Evolutionary conservation across 2,113 vertebrate species (phyloP).

Genomic region (Coptodon bakossiorum): DNA sequence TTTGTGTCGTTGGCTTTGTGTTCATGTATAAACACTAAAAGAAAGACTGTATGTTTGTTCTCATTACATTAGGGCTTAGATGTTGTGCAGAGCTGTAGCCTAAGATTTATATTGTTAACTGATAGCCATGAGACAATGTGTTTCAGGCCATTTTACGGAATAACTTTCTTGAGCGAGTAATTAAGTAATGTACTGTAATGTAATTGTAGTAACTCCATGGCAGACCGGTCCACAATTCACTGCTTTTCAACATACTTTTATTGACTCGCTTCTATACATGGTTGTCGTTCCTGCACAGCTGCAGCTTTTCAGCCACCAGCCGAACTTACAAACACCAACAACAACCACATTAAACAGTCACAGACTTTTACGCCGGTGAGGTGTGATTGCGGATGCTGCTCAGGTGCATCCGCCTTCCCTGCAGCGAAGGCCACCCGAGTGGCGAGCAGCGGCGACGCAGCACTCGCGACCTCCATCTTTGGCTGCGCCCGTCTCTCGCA

Average conservation of each 20-base stretch:
- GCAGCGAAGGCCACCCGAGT: background rate
- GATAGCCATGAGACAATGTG: background rate
- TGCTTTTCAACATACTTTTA: background rate
- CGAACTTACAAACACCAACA: background rate
- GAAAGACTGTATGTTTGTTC: background rate
- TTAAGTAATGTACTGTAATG: background rate
- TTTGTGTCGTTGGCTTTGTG: background rate
- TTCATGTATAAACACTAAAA: background rate
- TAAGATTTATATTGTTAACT: background rate
- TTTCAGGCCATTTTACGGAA: background rate
- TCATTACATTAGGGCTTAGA: background rate
- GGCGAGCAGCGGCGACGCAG: background rate
- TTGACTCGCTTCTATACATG: background rate
- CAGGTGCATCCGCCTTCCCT: background rate
- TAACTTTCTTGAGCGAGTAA: background rate
- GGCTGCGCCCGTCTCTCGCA: accelerated
- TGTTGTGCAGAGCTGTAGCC: background rate
- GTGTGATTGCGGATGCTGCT: background rate
- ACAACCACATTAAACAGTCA: background rate
- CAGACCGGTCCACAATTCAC: background rate
- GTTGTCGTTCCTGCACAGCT: background rate
- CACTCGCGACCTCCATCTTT: accelerated
- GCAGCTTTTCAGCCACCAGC: background rate
- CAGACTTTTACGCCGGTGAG: background rate
- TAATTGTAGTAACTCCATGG: background rate